Evolutionary conservation across 2,113 vertebrate species (phyloP).

Genomic region (Laticauda laticaudata): DNA sequence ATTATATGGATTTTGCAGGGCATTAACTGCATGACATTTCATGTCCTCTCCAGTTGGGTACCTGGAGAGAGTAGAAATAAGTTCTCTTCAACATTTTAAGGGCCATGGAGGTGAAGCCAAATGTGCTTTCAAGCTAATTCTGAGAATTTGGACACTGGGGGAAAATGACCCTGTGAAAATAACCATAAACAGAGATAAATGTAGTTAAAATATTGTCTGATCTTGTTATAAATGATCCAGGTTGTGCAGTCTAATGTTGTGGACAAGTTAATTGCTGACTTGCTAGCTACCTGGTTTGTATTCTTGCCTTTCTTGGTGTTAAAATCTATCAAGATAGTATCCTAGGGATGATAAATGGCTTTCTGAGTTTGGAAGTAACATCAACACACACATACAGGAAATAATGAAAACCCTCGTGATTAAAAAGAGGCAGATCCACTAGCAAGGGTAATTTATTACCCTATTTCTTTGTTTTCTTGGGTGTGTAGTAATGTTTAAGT

Average conservation of each 20-base stretch:
- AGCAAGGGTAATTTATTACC: neutral
- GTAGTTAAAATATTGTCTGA: neutral
- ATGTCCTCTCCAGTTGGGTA: neutral
- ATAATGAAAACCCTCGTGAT: neutral
- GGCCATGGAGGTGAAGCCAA: neutral
- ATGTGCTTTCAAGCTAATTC: neutral
- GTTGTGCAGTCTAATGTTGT: neutral
- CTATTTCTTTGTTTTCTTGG: neutral
- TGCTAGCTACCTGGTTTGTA: neutral
- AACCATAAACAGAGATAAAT: neutral
- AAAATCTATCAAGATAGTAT: neutral
- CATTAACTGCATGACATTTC: neutral
- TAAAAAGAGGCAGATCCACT: neutral
- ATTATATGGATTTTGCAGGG: neutral
- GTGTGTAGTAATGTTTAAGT: neutral
- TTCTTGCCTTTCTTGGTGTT: neutral
- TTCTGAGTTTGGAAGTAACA: neutral
- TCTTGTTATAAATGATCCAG: neutral
- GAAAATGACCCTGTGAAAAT: neutral
- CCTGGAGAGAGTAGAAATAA: neutral
- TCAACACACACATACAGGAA: neutral
- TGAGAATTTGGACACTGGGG: neutral
- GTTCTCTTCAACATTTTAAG: neutral
- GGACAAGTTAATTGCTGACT: neutral
- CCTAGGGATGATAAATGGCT: neutral